These are phyloP conservation scores for Sylvicola cinctus DNA, from an alignment of 2,888 invertebrate species.

Conservation along the genomic window DNA sequence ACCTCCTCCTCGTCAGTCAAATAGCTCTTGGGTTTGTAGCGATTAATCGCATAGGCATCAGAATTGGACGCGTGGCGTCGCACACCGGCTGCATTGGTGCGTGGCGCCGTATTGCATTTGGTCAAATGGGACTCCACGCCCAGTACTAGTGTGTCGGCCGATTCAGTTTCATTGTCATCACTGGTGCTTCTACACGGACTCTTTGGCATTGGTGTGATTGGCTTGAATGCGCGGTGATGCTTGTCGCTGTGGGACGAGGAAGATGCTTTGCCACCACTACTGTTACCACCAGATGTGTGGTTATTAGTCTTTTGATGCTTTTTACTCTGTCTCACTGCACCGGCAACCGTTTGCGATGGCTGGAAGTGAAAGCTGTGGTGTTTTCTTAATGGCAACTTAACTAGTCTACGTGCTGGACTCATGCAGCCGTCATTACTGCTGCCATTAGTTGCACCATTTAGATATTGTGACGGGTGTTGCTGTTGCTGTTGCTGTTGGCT, in stretches of 20 bases:
- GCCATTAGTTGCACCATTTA: slow-evolving; percentile 9
- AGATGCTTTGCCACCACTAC: neutral
- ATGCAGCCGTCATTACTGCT: neutral
- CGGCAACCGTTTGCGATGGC: slow-evolving; percentile 19
- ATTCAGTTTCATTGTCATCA: neutral
- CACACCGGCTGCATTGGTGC: slow-evolving; percentile 8
- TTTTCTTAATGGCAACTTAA: slow-evolving; percentile 22
- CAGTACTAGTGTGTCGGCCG: too few species aligned
- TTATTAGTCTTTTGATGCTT: slow-evolving; percentile 4
- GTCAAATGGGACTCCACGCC: neutral
- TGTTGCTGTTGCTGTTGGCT: neutral
- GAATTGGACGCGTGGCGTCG: slow-evolving; percentile 13
- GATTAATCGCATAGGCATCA: slow-evolving; percentile 13
- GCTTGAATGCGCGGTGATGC: slow-evolving; percentile 23
- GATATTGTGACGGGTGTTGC: slow-evolving; percentile 5
- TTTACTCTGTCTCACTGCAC: slow-evolving; percentile 11
- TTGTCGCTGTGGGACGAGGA: slow-evolving; percentile 8
- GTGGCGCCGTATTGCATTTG: neutral
- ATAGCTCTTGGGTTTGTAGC: slow-evolving; percentile 11
- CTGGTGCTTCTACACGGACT: too few species aligned
- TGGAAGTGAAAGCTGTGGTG: slow-evolving; percentile 26
- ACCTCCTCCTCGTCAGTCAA: slow-evolving; percentile 6
- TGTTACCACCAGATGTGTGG: slow-evolving; percentile 6
- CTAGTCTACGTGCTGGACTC: slow-evolving; percentile 12
- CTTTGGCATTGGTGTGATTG: slow-evolving; percentile 18